phyloP scores from a whole-genome alignment of 2,113 vertebrate species.

The Gambusia affinis region DNA sequence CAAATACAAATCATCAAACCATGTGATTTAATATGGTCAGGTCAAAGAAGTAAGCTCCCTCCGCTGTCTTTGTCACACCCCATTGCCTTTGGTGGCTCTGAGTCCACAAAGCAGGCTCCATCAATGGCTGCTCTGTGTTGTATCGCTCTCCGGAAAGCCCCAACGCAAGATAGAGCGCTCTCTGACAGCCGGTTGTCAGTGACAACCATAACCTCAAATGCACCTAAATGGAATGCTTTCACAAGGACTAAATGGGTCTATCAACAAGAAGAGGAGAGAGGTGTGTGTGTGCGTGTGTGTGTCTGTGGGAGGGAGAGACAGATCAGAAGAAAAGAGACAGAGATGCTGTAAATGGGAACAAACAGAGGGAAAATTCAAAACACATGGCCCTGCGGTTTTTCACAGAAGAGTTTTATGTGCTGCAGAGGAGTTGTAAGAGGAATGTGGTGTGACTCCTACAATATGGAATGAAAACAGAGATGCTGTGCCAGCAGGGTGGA shows the following conservation, averaged over 20 bases:
- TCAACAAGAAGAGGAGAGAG: conserved; percentile 54
- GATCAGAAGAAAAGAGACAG: conserved; percentile 27
- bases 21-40: conserved; percentile 19
- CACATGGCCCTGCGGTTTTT: conserved; percentile 77
- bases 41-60: conserved; percentile 41
- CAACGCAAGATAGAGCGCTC: conserved; percentile 61
- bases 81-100: conserved; percentile 42
- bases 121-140: conserved; percentile 68
- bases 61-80: conserved; percentile 32
- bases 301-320: conserved; percentile 27
- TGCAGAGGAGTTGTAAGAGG: conserved; percentile 75
- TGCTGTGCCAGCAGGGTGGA: conserved; percentile 60
- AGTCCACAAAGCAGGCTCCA: conserved; percentile 53
- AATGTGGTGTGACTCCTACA: conserved; percentile 74
- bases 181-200: conserved; percentile 78
- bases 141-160: conserved; percentile 62
- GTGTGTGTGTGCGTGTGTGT: conserved; percentile 22
- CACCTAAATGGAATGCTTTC: conserved; percentile 77
- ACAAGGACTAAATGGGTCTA: conserved; percentile 71
- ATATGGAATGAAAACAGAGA: conserved; percentile 76
- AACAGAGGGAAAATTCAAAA: conserved; percentile 77
- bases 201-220: conserved; percentile 79
- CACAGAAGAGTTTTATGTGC: conserved; percentile 65
- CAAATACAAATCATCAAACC: neutral
- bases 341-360: conserved; percentile 77